A percentile compares a stretch with the other conserved stretches of the same genome.
These are phyloP conservation scores for Anguilla rostrata DNA, from an alignment of 2,113 vertebrate species.

Conservation along the genomic window DNA sequence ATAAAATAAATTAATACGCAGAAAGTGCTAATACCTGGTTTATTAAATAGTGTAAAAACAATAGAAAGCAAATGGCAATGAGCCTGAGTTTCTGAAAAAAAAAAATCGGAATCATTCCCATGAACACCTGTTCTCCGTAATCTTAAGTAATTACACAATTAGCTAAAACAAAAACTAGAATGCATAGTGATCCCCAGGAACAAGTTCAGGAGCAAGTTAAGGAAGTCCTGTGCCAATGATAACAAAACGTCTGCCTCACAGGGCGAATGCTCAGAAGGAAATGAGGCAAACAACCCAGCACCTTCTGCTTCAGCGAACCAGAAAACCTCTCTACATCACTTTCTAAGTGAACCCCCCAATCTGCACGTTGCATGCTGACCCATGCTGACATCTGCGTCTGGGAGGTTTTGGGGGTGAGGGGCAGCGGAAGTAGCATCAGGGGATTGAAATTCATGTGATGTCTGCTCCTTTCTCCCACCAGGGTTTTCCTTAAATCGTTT, in stretches of 20 bases:
- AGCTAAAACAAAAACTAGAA: neutral
- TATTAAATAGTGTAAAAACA: too few relatives aligned
- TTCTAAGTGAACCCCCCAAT: constrained; percentile 43
- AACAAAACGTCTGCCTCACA: neutral
- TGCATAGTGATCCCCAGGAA: neutral
- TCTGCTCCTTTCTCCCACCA: neutral
- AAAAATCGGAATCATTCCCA: neutral
- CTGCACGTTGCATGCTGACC: constrained; percentile 45
- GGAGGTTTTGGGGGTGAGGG: neutral
- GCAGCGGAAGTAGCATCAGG: neutral
- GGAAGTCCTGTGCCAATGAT: neutral
- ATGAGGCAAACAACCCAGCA: neutral
- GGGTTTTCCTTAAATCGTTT: neutral
- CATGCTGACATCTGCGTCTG: constrained; percentile 31
- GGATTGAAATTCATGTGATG: neutral
- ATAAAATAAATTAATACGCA: neutral
- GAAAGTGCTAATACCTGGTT: neutral
- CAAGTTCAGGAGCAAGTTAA: too few relatives aligned
- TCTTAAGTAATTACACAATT: neutral
- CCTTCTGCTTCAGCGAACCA: constrained; percentile 38
- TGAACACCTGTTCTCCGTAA: neutral
- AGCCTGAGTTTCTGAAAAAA: neutral
- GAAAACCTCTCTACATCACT: constrained; percentile 28
- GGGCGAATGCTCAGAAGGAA: neutral
- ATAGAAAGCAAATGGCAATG: neutral